Base-by-base conservation (phyloP, 2,113 vertebrate species). In the Dolichallabes microphthalmus region DNA sequence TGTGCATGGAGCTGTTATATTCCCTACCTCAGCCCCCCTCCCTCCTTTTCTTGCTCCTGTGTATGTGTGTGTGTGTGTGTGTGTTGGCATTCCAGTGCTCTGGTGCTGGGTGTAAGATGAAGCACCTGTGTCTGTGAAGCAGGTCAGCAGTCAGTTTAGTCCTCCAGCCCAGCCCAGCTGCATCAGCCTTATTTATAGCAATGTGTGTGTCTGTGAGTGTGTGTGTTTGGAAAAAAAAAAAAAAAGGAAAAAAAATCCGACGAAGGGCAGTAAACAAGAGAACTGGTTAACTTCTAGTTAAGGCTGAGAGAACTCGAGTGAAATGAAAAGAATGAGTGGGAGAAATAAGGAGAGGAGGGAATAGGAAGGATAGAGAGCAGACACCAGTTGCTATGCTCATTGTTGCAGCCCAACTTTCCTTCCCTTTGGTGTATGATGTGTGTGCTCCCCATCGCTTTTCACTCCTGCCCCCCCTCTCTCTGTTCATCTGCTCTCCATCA, bases 331-430 rank as follows among this genome's bases (percentile, higher is more conserved):
- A 76, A 89, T 53, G 8, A 39, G 84, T 76, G 58, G 84, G 87
- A 88, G 90, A 85, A 58, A 85, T 90, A 87, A 19, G 86, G 25
- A 82, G 19, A 35, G 52, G 4, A n/a, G 27, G 35, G 45, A 30
- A 4, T 22, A 83, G 14, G 53, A 73, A 52, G 2, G 64, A 78
- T 57, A 35, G 64, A 83, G 82, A 39, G 14, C 32, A 73, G 20
- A 58, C 68, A 83, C 90, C 91, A 92, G 91, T 89, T 86, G 88
- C 86, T 86, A 89, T n/a, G 81, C 64, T 71, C 14, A 32, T 25
- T 35, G 52, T 11, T 73, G 53, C 82, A 83, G 68, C 82, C 64
- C 53, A 58, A n/a, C 27, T 57, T 82, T 71, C 50, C 52, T 82
- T 82, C 50, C 50, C 64, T 55, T 82, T 25, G 27, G 64, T 57